Conservation (phyloP, 2,888 invertebrate genomes). For the Philereme vetulata region DNA sequence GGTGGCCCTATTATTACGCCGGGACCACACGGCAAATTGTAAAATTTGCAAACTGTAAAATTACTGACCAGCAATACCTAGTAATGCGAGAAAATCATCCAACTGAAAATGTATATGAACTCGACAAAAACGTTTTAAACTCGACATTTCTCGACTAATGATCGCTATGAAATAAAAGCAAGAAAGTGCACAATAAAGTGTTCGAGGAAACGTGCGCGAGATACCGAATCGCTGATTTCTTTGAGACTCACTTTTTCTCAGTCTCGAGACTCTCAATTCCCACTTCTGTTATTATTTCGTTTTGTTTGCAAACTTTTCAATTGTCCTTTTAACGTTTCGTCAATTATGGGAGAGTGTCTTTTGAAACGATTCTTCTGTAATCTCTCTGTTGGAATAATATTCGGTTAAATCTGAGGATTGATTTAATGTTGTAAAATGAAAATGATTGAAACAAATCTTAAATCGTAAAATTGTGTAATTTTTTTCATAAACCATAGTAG, state of each 20-base stretch:
- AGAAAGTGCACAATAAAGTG: constrained; percentile 21
- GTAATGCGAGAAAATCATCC: neutral
- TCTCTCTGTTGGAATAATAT: too few species aligned
- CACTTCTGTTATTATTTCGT: constrained; percentile 30
- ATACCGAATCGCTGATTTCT: constrained; percentile 29
- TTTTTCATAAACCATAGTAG: too few species aligned
- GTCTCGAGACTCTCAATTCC: constrained; percentile 24
- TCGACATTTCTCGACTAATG: constrained; percentile 18
- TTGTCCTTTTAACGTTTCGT: constrained; percentile 25
- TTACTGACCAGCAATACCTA: too few species aligned
- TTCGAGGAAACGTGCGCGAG: constrained; percentile 22
- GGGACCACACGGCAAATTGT: too few species aligned
- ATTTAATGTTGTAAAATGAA: too few species aligned
- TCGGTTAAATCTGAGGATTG: too few species aligned
- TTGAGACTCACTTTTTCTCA: constrained; percentile 15
- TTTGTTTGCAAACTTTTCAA: constrained; percentile 30
- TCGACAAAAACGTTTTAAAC: constrained; percentile 6
- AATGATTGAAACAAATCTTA: too few species aligned
- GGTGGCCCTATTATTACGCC: too few species aligned
- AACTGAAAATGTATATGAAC: neutral
- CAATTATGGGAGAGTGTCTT: constrained; percentile 4
- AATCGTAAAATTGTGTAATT: too few species aligned
- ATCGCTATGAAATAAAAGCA: constrained; percentile 26
- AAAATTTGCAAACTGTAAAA: too few species aligned
- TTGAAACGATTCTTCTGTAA: neutral